Evolutionary conservation across 30 jellyfish, hydroid and myxozoan species (phyloP).

Genomic region (Mastigias papua): DNA sequence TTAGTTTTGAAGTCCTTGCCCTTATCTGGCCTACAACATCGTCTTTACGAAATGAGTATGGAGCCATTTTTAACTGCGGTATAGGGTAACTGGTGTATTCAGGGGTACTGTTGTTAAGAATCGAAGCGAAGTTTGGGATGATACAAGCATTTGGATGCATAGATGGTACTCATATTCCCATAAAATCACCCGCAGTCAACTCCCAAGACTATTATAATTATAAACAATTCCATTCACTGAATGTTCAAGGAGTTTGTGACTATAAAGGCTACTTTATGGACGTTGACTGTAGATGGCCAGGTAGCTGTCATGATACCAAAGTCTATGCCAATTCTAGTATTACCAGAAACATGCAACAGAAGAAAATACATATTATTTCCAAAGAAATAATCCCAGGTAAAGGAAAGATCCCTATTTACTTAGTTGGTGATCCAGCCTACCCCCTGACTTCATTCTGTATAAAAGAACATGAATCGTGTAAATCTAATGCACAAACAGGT

Average conservation of each 20-base stretch:
- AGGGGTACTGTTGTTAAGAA: too few species aligned
- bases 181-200: slow-evolving; percentile 10
- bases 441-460: slow-evolving; percentile 77
- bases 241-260: slow-evolving; percentile 67
- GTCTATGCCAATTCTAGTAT: slow-evolving; percentile 14
- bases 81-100: too few species aligned
- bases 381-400: slow-evolving; percentile 6
- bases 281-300: slow-evolving; percentile 61
- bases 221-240: too few species aligned
- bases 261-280: slow-evolving; percentile 36
- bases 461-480: slow-evolving; percentile 70
- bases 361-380: slow-evolving; percentile 1
- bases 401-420: slow-evolving; percentile 48
- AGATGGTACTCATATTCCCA: slow-evolving; percentile 67
- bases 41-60: too few species aligned
- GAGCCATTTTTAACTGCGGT: too few species aligned
- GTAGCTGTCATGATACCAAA: slow-evolving; percentile 62
- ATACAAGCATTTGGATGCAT: slow-evolving; percentile 60
- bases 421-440: slow-evolving; percentile 86
- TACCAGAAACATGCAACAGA: slow-evolving; percentile 1
- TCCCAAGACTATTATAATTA: too few species aligned
- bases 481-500: slow-evolving; percentile 53
- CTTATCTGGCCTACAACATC: too few species aligned
- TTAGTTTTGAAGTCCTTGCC: too few species aligned
- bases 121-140: slow-evolving; percentile 9